phyloP scores from a whole-genome alignment of 1,140 invertebrate species.

The Aphidius ervi region DNA sequence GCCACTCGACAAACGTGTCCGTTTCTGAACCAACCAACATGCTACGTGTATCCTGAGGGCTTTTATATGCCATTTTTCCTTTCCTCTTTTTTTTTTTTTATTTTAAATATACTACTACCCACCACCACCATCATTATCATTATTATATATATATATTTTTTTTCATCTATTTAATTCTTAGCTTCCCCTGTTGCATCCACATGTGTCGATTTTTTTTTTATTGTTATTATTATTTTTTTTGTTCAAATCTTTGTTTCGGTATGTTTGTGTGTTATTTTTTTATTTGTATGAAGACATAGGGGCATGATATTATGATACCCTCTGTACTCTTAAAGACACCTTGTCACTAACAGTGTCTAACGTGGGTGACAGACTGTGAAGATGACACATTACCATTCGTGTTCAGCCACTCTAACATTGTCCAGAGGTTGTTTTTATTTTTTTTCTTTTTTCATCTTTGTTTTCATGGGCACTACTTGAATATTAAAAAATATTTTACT shows the following conservation, averaged over 20 bases:
- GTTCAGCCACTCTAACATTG: background rate
- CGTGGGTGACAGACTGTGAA: too few species aligned
- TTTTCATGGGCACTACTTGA: constrained; percentile 36
- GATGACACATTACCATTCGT: too few species aligned
- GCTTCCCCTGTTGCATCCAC: constrained; percentile 6
- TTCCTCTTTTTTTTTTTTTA: constrained; percentile 11
- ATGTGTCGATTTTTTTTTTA: background rate
- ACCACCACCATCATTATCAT: too few species aligned
- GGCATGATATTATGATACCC: too few species aligned
- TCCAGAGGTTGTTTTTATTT: background rate
- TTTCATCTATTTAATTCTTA: constrained; percentile 7
- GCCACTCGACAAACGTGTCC: constrained; percentile 12
- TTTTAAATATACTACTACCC: background rate
- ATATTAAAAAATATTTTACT: constrained; percentile 42
- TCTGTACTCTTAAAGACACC: too few species aligned
- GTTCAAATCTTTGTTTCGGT: background rate
- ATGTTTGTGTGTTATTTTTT: too few species aligned
- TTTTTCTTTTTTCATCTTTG: constrained; percentile 20
- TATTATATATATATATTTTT: too few species aligned
- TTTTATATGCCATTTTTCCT: constrained; percentile 4
- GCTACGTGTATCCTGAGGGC: background rate
- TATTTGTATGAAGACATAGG: too few species aligned
- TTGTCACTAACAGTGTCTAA: too few species aligned
- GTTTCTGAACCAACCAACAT: background rate
- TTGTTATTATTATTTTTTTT: background rate